Evolutionary conservation across 2,888 invertebrate species (phyloP).

Genomic region (Polia nebulosa): DNA sequence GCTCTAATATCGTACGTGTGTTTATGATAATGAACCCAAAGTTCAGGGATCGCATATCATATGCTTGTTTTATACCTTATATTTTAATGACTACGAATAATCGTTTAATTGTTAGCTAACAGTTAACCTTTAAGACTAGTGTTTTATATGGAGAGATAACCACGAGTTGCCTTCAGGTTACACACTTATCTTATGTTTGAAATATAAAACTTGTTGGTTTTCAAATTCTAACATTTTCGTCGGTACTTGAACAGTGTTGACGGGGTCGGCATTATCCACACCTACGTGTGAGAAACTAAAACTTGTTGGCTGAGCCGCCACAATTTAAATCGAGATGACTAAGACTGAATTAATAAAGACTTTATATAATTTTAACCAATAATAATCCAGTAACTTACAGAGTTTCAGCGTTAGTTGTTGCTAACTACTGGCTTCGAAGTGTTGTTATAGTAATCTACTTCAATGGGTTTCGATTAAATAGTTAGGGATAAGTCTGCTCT

Average conservation of each 20-base stretch:
- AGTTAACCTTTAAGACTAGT: constrained; percentile 21
- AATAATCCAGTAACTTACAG: background rate
- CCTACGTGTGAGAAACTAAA: constrained; percentile 18
- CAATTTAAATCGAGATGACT: constrained; percentile 13
- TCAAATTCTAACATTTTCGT: constrained; percentile 28
- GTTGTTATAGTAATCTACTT: background rate
- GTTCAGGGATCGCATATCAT: constrained; percentile 10
- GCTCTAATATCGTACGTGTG: constrained; percentile 1
- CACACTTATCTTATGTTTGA: constrained; percentile 44
- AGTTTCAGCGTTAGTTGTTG: constrained; percentile 3
- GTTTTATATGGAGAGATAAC: constrained; percentile 22
- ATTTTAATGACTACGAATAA: constrained; percentile 29
- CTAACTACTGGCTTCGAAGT: background rate
- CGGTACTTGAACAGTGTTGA: constrained; percentile 31
- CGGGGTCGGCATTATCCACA: constrained; percentile 17
- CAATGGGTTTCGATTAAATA: constrained; percentile 9
- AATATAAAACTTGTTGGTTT: constrained; percentile 49
- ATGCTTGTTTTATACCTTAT: constrained; percentile 9
- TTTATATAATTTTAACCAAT: background rate
- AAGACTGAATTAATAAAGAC: constrained; percentile 7
- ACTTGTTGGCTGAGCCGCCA: constrained; percentile 14
- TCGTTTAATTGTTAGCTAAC: constrained; percentile 1
- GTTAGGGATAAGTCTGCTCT: background rate
- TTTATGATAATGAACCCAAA: constrained; percentile 4
- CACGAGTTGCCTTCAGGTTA: background rate